Evolutionary conservation across 2,797 vertebrate species (phyloP).

Genomic region (Lithobates sylvaticus): DNA sequence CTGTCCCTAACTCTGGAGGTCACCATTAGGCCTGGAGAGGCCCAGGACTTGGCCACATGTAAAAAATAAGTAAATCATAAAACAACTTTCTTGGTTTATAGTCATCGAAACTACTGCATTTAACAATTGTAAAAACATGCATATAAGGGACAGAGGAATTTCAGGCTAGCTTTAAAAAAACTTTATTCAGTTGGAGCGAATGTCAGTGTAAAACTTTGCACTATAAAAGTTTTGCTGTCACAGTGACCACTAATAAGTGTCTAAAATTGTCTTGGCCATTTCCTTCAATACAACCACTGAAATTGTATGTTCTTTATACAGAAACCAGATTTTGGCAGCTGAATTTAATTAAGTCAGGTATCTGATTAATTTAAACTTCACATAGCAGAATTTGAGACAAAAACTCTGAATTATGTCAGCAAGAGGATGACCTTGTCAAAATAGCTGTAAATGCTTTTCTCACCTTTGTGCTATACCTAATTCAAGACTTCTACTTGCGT

Average conservation of each 20-base stretch:
- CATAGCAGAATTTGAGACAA: constrained; percentile 26
- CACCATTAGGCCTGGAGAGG: no score
- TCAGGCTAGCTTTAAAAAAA: not conserved
- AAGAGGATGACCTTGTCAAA: constrained; percentile 40
- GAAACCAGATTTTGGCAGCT: constrained; percentile 31
- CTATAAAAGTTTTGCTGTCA: constrained; percentile 2
- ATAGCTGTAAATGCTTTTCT: constrained; percentile 41
- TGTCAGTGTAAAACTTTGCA: not conserved
- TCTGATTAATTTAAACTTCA: constrained; percentile 34
- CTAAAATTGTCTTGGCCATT: not conserved
- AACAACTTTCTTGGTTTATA: no score
- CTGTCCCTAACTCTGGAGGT: no score
- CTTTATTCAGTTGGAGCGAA: not conserved
- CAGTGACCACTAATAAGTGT: not conserved
- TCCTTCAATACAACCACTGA: not conserved
- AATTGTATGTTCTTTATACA: not conserved
- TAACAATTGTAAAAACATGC: no score
- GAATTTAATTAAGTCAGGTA: constrained; percentile 43
- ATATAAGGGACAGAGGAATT: not conserved
- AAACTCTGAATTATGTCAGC: constrained; percentile 36
- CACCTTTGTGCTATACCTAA: constrained; percentile 27
- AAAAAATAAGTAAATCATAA: no score
- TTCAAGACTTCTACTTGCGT: constrained; percentile 8
- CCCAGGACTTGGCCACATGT: no score
- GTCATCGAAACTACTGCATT: no score